Base-by-base conservation (phyloP, 2,797 vertebrate genomes). In the Amblyopsis hoosieri region DNA sequence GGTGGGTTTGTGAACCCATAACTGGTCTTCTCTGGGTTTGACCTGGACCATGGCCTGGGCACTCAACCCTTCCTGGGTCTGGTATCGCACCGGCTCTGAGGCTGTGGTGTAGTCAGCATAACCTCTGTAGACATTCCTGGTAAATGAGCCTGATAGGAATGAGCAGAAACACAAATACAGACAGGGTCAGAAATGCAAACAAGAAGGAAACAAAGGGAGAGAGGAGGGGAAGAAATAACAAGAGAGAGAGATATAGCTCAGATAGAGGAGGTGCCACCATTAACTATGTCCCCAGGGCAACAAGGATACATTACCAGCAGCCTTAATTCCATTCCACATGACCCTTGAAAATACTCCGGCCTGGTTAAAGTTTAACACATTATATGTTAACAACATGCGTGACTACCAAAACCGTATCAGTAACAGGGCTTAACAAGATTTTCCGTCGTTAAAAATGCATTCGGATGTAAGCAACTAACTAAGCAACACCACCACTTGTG, bases 401-500 rank as follows among this genome's bases (percentile, higher is more conserved):
- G 13, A 67, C 60, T 37, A 46, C 58, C 57, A 8, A 9, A 0
- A 19, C 45, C 23, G 23, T 29, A 29, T 29, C 33, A 9, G 33
- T 9, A 6, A 37, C 5, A 37, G 11, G n/a, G 10, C 12, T 37
- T 14, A 45, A 45, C 33, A 17, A 11, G 0, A 54, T 62, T 65
- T 65, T 37, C 60, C 14, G n/a, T 19, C 6, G 33, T 48, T 42
- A 14, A 2, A 45, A 1, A 0, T 31, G 4, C 23, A 54, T 54
- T 33, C 12, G 12, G 10, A 6, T 33, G 13, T 33, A 12, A 54
- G 52, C 10, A 29, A 9, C 12, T 4, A 17, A 14, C 56, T 58
- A 31, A 29, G 4, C 7, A 31, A 64, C 70, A 68, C 50, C 57
- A 66, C 54, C 12, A 19, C 53, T 53, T 48, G 37, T n/a, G 37